phyloP scores from a whole-genome alignment of 2,113 vertebrate genomes.

The Heliornis fulica region DNA sequence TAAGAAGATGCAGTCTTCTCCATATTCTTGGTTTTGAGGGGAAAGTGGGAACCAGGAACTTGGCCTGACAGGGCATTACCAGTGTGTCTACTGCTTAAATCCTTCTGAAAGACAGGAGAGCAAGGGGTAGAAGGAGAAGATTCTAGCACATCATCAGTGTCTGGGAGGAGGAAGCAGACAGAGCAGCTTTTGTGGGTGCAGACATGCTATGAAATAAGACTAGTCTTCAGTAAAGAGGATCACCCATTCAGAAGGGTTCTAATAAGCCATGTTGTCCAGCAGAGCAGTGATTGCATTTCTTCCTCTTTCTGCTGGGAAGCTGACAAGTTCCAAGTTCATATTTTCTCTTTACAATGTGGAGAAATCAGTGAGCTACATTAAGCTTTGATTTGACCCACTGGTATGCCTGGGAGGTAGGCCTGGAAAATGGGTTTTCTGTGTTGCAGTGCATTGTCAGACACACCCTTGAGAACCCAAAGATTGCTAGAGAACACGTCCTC shows the following conservation, averaged over 20 bases:
- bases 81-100: neutral
- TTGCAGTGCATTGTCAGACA: neutral
- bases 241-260: rapidly evolving
- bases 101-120: neutral
- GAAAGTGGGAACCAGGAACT: neutral
- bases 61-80: neutral
- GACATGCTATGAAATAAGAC: neutral
- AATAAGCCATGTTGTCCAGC: neutral
- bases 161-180: neutral
- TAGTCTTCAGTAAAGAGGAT: neutral
- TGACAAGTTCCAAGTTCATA: neutral
- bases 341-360: neutral
- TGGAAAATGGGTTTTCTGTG: neutral
- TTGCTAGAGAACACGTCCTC: neutral
- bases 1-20: neutral
- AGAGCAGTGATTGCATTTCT: neutral
- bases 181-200: neutral
- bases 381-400: neutral
- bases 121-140: neutral
- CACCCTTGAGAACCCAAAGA: rapidly evolving
- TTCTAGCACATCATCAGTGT: neutral
- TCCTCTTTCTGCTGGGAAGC: neutral
- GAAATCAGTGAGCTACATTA: neutral
- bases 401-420: neutral
- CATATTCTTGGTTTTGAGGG: neutral